Evolutionary conservation across 1,140 invertebrate species (phyloP), one percentile per base, ranked within the genome.

Genomic region (Rhagoletis zephyria): DNA sequence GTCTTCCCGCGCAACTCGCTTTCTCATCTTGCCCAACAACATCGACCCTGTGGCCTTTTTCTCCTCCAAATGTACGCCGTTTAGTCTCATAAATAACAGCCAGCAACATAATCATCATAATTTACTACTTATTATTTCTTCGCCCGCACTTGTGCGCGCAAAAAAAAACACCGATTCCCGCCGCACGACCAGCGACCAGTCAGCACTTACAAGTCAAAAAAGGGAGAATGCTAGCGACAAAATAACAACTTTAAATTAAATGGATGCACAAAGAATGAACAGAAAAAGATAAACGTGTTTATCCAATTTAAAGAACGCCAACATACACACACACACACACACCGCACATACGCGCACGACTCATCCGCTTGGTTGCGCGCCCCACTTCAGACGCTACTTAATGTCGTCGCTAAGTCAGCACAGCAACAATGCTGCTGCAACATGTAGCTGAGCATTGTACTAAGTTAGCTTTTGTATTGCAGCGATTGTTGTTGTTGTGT

Each of bases 11-110:
- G 1, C 10, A 74, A 14, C 40, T 74, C 67, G 67, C 48, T 81
- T 81, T 81, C 74, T 56, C 74, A 81, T 51, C 12, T 81, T 59
- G 48, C n/a, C 12, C 30, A 30, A 74, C 40, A 81, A 42, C 74
- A n/a, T 2, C 42, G 74, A 81, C 48, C 48, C 19, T 19, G 9
- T 81, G 74, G 45, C 48, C 74, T 59, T 81, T 42, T 81, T 81
- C n/a, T 77, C 10, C 45, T 7, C 5, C 10, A 45, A 74, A 42
- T 45, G 40, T 30, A 74, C 67, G 40, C 4, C 67, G 16, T 56
- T 81, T 81, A 81, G 30, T 81, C 74, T 51, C 74, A 81, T 59
- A 81, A 81, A 81, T 81, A 81, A 19, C 16, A 81, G 48, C n/a
- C 45, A 81, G 48, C 74, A 19, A 42, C 48, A 81, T 81, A 81